A percentile compares a stretch with the other conserved stretches of the same genome.
phyloP scores from a whole-genome alignment of 2,113 vertebrate species.

The Progne subis region DNA sequence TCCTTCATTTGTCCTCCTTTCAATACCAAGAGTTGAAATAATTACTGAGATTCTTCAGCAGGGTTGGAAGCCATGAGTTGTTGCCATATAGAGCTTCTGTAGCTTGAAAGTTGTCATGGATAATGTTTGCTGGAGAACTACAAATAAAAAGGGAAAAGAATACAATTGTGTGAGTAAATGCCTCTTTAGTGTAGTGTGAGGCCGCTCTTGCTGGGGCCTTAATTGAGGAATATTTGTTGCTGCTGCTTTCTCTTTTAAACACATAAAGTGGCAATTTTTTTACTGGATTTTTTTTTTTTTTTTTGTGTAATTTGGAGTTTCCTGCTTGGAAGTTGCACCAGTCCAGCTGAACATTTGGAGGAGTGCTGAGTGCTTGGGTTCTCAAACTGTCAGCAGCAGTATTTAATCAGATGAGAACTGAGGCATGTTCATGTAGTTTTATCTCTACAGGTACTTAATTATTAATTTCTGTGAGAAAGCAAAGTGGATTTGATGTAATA shows the following conservation, averaged over 20 bases:
- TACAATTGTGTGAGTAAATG: background rate
- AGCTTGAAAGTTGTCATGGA: background rate
- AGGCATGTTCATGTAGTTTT: too few species aligned
- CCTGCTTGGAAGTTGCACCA: too few species aligned
- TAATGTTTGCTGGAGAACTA: background rate
- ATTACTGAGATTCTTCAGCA: background rate
- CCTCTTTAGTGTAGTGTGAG: background rate
- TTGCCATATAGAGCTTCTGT: background rate
- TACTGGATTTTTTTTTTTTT: too few species aligned
- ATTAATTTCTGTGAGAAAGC: too few species aligned
- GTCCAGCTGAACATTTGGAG: too few species aligned
- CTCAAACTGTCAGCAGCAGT: too few species aligned
- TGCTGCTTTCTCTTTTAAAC: background rate
- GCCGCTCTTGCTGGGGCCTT: background rate
- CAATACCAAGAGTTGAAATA: background rate
- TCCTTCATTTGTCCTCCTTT: background rate
- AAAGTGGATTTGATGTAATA: too few species aligned
- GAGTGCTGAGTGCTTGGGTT: too few species aligned
- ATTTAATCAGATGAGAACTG: too few species aligned
- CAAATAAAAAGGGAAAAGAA: background rate
- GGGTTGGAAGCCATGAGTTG: background rate
- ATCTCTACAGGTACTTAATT: too few species aligned
- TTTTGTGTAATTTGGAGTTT: too few species aligned
- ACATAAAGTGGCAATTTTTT: background rate
- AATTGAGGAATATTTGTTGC: background rate